Evolutionary conservation across 1,140 invertebrate species (phyloP).

Genomic region (Trypoxylus dichotomus): DNA sequence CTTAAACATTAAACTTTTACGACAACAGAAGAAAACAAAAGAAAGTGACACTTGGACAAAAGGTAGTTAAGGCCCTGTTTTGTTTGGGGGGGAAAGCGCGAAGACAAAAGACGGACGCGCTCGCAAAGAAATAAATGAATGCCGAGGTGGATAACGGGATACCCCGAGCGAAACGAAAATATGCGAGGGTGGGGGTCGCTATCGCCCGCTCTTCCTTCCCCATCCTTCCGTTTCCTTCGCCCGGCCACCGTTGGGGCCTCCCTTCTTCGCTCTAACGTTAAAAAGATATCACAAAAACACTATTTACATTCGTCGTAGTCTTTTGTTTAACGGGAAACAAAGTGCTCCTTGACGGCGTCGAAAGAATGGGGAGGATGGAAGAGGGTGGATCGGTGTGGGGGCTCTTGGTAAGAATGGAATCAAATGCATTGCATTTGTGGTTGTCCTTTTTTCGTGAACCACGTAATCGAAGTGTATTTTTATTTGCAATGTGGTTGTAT

Average conservation of each 20-base stretch:
- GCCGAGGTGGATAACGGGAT: conserved; percentile 39
- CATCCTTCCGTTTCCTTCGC: neutral
- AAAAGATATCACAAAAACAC: conserved; percentile 54
- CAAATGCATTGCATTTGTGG: too few relatives aligned
- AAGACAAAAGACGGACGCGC: conserved; percentile 46
- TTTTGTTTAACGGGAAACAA: neutral
- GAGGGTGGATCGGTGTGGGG: neutral
- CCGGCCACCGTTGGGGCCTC: neutral
- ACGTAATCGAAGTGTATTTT: too few relatives aligned
- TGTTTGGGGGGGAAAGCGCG: conserved; percentile 41
- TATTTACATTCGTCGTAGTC: conserved; percentile 47
- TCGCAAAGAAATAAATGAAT: conserved; percentile 52
- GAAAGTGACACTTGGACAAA: conserved; percentile 55
- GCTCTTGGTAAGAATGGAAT: too few relatives aligned
- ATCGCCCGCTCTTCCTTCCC: neutral
- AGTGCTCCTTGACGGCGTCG: neutral
- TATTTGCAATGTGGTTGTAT: too few relatives aligned
- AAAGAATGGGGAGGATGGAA: neutral
- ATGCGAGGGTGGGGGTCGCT: neutral
- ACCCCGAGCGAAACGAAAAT: conserved; percentile 15
- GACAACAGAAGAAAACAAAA: conserved; percentile 50
- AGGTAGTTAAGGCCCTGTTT: conserved; percentile 54
- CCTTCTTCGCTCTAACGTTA: conserved; percentile 38
- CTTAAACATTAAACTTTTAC: conserved; percentile 47
- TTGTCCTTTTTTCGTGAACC: too few relatives aligned